Evolutionary conservation across 2,888 invertebrate species (phyloP).

Genomic region (Pterostichus madidus): DNA sequence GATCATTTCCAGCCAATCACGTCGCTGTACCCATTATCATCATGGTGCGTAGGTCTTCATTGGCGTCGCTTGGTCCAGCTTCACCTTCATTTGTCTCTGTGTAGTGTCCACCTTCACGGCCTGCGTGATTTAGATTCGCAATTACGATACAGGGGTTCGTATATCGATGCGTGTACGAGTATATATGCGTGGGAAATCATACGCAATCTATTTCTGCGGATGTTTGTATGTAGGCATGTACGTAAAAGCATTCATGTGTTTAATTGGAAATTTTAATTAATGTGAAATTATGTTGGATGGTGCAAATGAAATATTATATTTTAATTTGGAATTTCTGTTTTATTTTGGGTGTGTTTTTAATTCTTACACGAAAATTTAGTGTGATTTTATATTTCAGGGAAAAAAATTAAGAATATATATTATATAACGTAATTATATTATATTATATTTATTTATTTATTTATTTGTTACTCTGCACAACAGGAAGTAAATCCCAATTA

Average conservation of each 20-base stretch:
- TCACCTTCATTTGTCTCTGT: slow-evolving; percentile 50
- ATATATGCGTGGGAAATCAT: slow-evolving; percentile 38
- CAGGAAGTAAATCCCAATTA: too few species aligned
- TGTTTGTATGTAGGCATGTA: not conserved
- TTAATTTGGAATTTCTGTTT: not conserved
- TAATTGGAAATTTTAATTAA: slow-evolving; percentile 47
- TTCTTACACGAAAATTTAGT: too few species aligned
- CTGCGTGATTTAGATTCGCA: slow-evolving; percentile 47
- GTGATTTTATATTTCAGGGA: too few species aligned
- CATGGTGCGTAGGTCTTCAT: not conserved
- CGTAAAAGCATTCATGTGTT: slow-evolving; percentile 7
- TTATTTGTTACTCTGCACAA: too few species aligned
- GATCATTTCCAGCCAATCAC: slow-evolving; percentile 33
- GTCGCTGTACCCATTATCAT: not conserved
- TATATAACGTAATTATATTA: too few species aligned
- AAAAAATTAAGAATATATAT: too few species aligned
- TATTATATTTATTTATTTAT: too few species aligned
- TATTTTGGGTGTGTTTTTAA: not conserved
- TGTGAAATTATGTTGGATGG: slow-evolving; percentile 18
- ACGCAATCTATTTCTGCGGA: not conserved
- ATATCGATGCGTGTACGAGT: slow-evolving; percentile 23
- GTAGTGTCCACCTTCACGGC: slow-evolving; percentile 43
- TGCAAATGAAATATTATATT: not conserved
- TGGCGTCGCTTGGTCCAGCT: slow-evolving; percentile 4
- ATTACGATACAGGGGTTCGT: slow-evolving; percentile 41